These are phyloP conservation scores for Mirounga angustirostris DNA, from an alignment of 2,113 vertebrate species.

Conservation along the genomic window DNA sequence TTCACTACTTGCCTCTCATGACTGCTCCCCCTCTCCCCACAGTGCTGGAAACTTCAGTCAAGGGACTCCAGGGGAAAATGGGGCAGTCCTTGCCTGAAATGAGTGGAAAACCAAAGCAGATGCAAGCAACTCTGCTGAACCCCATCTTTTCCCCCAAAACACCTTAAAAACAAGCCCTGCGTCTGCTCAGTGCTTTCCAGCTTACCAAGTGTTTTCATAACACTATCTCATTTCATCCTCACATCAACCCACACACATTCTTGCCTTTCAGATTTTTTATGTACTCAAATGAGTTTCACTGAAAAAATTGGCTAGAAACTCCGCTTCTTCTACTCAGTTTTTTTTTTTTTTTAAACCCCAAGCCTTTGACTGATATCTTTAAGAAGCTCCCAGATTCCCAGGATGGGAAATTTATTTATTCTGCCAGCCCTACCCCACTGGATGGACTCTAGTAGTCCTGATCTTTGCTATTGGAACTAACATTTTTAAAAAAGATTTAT, in stretches of 20 bases:
- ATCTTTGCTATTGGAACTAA: constrained; percentile 30
- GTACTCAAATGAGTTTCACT: constrained; percentile 69
- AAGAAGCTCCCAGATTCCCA: constrained; percentile 62
- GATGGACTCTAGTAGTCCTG: background rate
- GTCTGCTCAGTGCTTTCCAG: constrained; percentile 69
- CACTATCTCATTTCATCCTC: constrained; percentile 68
- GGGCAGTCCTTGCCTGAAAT: background rate
- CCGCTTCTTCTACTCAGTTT: constrained; percentile 53
- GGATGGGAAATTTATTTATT: background rate
- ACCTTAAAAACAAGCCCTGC: constrained; percentile 52
- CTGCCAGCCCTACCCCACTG: background rate
- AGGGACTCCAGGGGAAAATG: background rate
- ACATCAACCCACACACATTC: constrained; percentile 77
- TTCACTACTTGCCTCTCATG: background rate
- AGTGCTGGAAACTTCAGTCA: background rate
- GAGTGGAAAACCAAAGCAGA: background rate
- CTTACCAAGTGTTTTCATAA: constrained; percentile 71
- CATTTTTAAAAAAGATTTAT: background rate
- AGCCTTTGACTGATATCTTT: constrained; percentile 41
- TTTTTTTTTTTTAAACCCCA: background rate
- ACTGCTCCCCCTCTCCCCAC: background rate
- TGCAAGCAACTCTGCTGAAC: background rate
- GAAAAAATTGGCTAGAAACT: constrained; percentile 73
- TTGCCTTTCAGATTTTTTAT: constrained; percentile 74
- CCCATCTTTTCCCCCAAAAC: background rate